Evolutionary conservation across 2,888 invertebrate species (phyloP).

Genomic region (Xestia c-nigrum): DNA sequence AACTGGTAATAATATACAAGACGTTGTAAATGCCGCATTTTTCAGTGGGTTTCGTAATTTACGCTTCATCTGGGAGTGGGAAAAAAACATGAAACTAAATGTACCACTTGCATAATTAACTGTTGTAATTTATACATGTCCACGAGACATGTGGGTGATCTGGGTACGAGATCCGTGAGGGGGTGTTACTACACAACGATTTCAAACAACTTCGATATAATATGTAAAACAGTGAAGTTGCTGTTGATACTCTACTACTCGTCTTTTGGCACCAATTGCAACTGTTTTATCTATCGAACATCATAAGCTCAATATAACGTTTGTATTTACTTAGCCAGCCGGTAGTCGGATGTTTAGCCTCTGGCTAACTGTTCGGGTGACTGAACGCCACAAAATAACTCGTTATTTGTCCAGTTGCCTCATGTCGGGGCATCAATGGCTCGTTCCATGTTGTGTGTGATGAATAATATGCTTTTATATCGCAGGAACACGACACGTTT

Average conservation of each 20-base stretch:
- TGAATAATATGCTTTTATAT: slow-evolving; percentile 58
- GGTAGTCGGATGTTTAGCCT: slow-evolving; percentile 43
- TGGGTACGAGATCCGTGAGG: neutral
- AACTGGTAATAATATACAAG: slow-evolving; percentile 36
- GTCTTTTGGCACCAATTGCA: slow-evolving; percentile 38
- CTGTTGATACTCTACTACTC: neutral
- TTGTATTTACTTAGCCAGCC: slow-evolving; percentile 48
- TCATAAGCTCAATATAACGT: slow-evolving; percentile 35
- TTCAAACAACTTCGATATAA: neutral
- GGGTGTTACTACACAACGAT: neutral
- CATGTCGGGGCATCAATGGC: slow-evolving; percentile 20
- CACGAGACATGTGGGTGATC: slow-evolving; percentile 6
- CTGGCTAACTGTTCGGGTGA: slow-evolving; percentile 24
- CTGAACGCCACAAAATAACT: slow-evolving; percentile 52
- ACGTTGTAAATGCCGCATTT: slow-evolving; percentile 12
- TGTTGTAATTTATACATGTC: slow-evolving; percentile 25
- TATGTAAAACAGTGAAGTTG: slow-evolving; percentile 5
- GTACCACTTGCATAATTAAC: slow-evolving; percentile 33
- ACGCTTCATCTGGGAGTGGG: neutral
- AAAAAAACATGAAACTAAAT: slow-evolving; percentile 14
- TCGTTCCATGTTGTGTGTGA: slow-evolving; percentile 26
- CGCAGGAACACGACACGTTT: slow-evolving; percentile 73
- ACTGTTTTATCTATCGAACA: slow-evolving; percentile 31
- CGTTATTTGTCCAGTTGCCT: slow-evolving; percentile 39
- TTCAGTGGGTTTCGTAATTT: slow-evolving; percentile 19